phyloP scores from a whole-genome alignment of 2,888 invertebrate genomes.

The Halictus quadricinctus region DNA sequence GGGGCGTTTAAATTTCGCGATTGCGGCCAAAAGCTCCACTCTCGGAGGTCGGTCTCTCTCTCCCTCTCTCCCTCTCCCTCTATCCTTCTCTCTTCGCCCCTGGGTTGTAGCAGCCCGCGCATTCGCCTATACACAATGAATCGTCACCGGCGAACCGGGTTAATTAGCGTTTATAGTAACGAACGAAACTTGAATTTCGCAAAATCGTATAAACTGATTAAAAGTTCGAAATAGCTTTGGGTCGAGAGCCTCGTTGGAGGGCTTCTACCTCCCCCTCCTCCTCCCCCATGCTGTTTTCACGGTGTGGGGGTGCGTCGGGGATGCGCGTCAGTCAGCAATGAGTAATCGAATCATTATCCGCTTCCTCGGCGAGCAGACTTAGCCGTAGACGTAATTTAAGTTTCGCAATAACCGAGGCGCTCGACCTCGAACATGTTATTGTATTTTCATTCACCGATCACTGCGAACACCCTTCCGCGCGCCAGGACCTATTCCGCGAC shows the following conservation, averaged over 20 bases:
- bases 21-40: conserved; percentile 43
- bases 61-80: background rate
- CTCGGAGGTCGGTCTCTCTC: background rate
- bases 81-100: background rate
- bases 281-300: background rate
- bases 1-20: conserved; percentile 53
- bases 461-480: background rate
- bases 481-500: background rate
- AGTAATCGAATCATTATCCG: conserved; percentile 50
- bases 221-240: conserved; percentile 57
- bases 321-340: conserved; percentile 28
- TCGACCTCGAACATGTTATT: conserved; percentile 26
- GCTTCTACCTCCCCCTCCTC: too few species aligned
- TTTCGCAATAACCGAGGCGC: conserved; percentile 33
- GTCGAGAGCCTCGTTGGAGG: conserved; percentile 17
- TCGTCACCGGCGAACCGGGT: conserved; percentile 52
- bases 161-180: conserved; percentile 63
- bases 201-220: conserved; percentile 67
- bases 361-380: conserved; percentile 22
- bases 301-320: background rate
- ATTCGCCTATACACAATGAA: conserved; percentile 51
- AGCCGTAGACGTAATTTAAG: conserved; percentile 39
- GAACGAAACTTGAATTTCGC: conserved; percentile 59
- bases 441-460: conserved; percentile 15
- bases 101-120: conserved; percentile 5